Evolutionary conservation across 2,113 vertebrate species (phyloP), one percentile per base, ranked within the genome.

Genomic region (Ochotona curzoniae): DNA sequence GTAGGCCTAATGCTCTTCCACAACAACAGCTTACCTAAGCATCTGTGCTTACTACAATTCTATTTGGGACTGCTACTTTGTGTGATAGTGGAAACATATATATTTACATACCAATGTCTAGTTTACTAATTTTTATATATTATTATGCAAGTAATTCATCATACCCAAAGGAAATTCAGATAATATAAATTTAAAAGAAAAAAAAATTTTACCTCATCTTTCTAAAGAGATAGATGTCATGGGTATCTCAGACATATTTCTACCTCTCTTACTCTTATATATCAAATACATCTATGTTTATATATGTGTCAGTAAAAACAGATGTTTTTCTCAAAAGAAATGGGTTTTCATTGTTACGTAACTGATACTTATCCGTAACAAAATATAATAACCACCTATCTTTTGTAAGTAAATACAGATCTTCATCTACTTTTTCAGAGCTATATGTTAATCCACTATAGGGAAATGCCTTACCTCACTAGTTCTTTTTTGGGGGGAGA

Each of bases 141-240:
- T 67, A 49, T 69, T 87, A 35, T 1, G 32, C 17, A 89, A 23
- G 23, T 75, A 64, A 94, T 75, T 26, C 7, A 44, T 66, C n/a
- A 32, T 87, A 87, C 84, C 30, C 80, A 21, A 84, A 90, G 69
- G 20, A 91, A 81, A 57, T 81, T 26, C 44, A 30, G 78, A 90
- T 51, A 35, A 80, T 32, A 51, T 11, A 75, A 30, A 88, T 30
- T 26, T n/a, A 28, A 54, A 73, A 61, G 25, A 54, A 74, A 25
- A 66, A 74, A 82, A 79, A 86, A 25, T 25, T 78, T n/a, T 78
- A 1, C 14, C 1, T 47, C 64, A 64, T 57, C 30, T 47, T 5
- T 49, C 1, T n/a, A 67, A 12, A 83, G 35, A 57, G 5, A 86
- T 10, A 32, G 54, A 28, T 21, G 74, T 61, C 63, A 28, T 80